Evolutionary conservation across 2,888 invertebrate genomes (phyloP), one percentile per base, ranked within the genome.

Genomic region (Drosophila atroscutellata): DNA sequence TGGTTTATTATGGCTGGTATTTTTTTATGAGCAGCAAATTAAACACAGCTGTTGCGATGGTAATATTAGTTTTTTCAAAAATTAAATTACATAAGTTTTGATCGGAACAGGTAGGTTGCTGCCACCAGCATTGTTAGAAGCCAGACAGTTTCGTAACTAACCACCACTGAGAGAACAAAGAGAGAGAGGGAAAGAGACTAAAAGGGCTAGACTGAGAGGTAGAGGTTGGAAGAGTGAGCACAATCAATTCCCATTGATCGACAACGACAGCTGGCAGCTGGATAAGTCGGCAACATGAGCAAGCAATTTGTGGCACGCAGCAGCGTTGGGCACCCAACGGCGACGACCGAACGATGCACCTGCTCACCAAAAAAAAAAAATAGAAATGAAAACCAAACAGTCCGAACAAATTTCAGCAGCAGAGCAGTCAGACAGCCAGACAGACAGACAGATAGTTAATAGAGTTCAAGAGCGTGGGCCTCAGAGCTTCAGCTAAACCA

Each of bases 281-380:
- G 74, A 86, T 65, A 70, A 65, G 61, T 65, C 39, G 26, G 61
- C 73, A 62, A 62, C 68, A 78, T 89, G 84, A 89, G 84, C 68
- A 58, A 79, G 76, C 85, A 86, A 81, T 86, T 89, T 84, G 77
- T 67, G 86, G 83, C 83, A 86, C 72, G 75, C 86, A 83, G 66
- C 86, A 77, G 64, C 69, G 65, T 65, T 49, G 62, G 76, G 72
- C 80, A 79, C 52, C 64, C 77, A 68, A 75, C 71, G 51, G 80
- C 70, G 82, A 66, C 60, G 64, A 18, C 52, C 63, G 34, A 67
- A 68, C 56, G 69, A 72, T 74, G 84, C 84, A 84, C 86, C 89
- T 84, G 84, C 86, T 68, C 58, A n/a, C 15, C 32, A 20, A 45
- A 50, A 11, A 11, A 26, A 28, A 39, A 11, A 26, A 51, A 57